Percentiles rank a stretch among this genome's conserved stretches.
These are phyloP conservation scores for Coecobrya sp. DNA, from an alignment of 2,888 invertebrate species.

Conservation along the genomic window DNA sequence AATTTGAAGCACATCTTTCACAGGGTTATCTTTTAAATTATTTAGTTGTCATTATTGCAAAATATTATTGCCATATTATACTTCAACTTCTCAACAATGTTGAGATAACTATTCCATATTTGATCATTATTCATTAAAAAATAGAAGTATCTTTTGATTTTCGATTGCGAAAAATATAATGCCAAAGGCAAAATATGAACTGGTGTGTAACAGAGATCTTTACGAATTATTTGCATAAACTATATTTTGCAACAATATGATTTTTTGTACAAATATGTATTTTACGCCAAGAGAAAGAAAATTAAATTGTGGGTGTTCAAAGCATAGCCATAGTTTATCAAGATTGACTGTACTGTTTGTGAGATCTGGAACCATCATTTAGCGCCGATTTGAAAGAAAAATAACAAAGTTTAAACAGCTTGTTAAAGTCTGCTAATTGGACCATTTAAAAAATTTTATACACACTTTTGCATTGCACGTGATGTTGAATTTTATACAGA, in stretches of 20 bases:
- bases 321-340: too few relatives aligned
- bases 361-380: constrained; percentile 20
- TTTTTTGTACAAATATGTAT: too few relatives aligned
- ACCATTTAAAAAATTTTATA: constrained; percentile 35
- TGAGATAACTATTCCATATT: too few relatives aligned
- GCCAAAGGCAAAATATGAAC: too few relatives aligned
- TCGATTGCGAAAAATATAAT: too few relatives aligned
- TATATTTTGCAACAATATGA: too few relatives aligned
- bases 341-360: not conserved
- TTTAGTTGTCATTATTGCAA: constrained; percentile 1
- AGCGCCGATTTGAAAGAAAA: not conserved
- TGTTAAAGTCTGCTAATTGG: constrained; percentile 58
- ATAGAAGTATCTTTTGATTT: not conserved
- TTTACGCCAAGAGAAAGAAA: too few relatives aligned
- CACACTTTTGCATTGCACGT: not conserved
- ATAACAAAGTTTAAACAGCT: constrained; percentile 4
- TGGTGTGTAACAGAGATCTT: too few relatives aligned
- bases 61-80: not conserved
- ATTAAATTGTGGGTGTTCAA: too few relatives aligned
- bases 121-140: not conserved
- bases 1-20: not conserved
- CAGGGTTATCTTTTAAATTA: not conserved
- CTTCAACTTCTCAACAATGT: too few relatives aligned
- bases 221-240: too few relatives aligned
- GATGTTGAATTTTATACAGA: not conserved